These are phyloP conservation scores for Ptychadena robeensis DNA, from an alignment of 2,797 vertebrate genomes.

Conservation along the genomic window DNA sequence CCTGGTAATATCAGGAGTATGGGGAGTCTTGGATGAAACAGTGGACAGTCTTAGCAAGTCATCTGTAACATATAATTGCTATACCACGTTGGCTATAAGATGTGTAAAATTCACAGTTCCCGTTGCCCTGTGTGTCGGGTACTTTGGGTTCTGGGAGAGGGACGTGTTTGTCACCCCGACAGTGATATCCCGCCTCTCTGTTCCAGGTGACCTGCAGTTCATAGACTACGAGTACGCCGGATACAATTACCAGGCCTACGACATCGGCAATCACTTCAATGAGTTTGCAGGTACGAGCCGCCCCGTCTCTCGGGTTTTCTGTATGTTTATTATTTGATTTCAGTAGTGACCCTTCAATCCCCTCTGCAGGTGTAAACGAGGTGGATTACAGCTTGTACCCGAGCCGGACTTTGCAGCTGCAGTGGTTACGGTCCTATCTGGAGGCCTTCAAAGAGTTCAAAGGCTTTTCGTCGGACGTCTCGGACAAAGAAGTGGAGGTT, in stretches of 20 bases:
- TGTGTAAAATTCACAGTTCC: conserved; percentile 27
- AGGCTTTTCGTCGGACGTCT: conserved; percentile 82
- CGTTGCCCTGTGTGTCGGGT: neutral
- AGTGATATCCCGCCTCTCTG: conserved; percentile 72
- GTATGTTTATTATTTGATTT: no score
- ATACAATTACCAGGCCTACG: conserved; percentile 98
- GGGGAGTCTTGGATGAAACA: no score
- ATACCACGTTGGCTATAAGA: no score
- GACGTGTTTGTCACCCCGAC: no score
- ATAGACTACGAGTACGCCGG: conserved; percentile 99
- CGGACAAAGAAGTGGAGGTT: conserved; percentile 87
- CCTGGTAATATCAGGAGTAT: no score
- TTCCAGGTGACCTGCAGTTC: conserved; percentile 92
- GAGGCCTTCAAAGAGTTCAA: conserved; percentile 93
- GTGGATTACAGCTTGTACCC: conserved; percentile 96
- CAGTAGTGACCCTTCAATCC: no score
- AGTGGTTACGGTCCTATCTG: conserved; percentile 91
- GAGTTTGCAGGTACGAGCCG: conserved; percentile 90
- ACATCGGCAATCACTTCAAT: conserved; percentile 99
- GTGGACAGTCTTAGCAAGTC: no score
- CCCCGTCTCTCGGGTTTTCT: no score
- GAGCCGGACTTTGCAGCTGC: conserved; percentile 80
- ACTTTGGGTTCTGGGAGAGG: neutral
- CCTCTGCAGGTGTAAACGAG: conserved; percentile 87
- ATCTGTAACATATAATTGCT: no score